phyloP scores from a whole-genome alignment of 2,888 invertebrate genomes.

The Rhodophaea formosa region DNA sequence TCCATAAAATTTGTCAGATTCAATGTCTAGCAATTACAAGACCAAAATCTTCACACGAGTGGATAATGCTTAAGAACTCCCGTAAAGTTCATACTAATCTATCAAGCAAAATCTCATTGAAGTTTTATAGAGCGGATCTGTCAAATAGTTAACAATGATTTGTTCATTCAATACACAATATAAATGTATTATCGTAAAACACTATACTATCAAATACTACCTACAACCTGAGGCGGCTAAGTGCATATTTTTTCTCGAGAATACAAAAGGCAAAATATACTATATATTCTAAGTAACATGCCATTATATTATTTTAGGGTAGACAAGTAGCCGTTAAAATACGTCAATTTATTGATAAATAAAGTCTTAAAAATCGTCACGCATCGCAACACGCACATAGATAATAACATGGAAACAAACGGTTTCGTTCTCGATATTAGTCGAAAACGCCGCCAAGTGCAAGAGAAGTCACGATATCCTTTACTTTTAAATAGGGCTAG shows the following conservation, averaged over 20 bases:
- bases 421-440: too few relatives aligned
- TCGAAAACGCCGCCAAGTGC: too few relatives aligned
- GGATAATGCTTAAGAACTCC: background rate
- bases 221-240: background rate
- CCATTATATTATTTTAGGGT: background rate
- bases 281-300: background rate
- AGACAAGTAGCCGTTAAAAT: background rate
- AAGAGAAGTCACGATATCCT: too few relatives aligned
- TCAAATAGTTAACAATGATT: conserved; percentile 10
- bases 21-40: background rate
- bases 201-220: background rate
- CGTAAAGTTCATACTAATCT: background rate
- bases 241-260: background rate
- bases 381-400: too few relatives aligned
- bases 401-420: too few relatives aligned
- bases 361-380: too few relatives aligned
- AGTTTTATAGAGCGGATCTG: background rate
- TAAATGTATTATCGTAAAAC: background rate
- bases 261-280: background rate
- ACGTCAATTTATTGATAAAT: too few relatives aligned
- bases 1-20: conserved; percentile 8
- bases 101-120: background rate
- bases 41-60: background rate
- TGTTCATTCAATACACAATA: background rate
- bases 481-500: too few relatives aligned